Percentiles rank a stretch among this genome's conserved stretches.
Conservation (phyloP, 2,888 invertebrate species). For the Priocnemis perturbator region DNA sequence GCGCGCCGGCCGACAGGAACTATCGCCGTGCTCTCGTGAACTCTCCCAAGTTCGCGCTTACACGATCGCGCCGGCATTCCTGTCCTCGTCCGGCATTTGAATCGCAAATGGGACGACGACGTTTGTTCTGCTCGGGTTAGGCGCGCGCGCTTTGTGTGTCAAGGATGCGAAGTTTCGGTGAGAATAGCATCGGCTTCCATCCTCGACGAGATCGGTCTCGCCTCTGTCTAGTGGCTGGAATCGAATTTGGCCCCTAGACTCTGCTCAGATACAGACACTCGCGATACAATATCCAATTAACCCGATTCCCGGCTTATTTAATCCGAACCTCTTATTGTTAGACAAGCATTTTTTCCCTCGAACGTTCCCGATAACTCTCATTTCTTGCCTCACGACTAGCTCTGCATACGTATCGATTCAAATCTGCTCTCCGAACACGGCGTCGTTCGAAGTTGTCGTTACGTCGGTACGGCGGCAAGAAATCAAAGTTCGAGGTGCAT, state of each 20-base stretch:
- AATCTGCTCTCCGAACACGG: no score
- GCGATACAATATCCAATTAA: no score
- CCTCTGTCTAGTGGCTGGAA: not conserved
- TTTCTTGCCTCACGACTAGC: no score
- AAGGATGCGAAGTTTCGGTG: slow-evolving; percentile 57
- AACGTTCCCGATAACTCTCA: no score
- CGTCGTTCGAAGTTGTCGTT: no score
- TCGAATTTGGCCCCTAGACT: slow-evolving; percentile 1
- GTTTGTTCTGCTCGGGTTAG: slow-evolving; percentile 30
- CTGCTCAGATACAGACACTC: no score
- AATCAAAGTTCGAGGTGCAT: no score
- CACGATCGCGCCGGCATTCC: slow-evolving; percentile 28
- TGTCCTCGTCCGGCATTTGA: slow-evolving; percentile 48
- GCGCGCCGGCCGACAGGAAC: not conserved
- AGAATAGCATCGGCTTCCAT: slow-evolving; percentile 28
- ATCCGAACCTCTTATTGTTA: no score
- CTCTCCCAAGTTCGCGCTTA: slow-evolving; percentile 22
- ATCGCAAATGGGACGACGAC: slow-evolving; percentile 54
- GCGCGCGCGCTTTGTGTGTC: slow-evolving; percentile 51
- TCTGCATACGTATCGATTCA: no score
- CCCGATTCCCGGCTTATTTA: no score
- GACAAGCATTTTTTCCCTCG: no score
- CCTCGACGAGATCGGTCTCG: slow-evolving; percentile 13
- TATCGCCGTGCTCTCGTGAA: slow-evolving; percentile 11
- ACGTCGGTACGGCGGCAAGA: no score